A percentile compares a stretch with the other conserved stretches of the same genome.
Evolutionary conservation across 2,888 invertebrate species (phyloP).

Genomic region (Electrophaes corylata): DNA sequence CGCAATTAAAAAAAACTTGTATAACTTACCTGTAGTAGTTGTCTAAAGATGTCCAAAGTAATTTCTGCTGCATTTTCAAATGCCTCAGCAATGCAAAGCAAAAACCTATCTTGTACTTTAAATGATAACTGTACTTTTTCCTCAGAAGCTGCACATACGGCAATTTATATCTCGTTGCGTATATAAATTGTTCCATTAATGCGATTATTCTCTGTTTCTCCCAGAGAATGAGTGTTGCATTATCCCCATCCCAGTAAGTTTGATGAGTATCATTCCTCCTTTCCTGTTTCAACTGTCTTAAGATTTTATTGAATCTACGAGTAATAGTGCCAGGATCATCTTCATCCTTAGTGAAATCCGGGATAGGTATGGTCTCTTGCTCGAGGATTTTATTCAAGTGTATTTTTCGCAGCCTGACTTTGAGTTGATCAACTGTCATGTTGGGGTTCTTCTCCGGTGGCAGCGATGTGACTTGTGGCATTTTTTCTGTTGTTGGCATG

Average conservation of each 20-base stretch:
- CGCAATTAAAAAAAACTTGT: too few species aligned
- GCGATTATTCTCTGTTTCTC: constrained; percentile 33
- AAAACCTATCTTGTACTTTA: constrained; percentile 53
- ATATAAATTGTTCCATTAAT: constrained; percentile 55
- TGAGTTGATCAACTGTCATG: constrained; percentile 4
- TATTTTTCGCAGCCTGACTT: constrained; percentile 26
- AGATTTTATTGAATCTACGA: constrained; percentile 3
- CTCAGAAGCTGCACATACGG: constrained; percentile 46
- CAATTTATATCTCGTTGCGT: constrained; percentile 51
- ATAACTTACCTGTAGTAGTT: neutral
- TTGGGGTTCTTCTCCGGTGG: neutral
- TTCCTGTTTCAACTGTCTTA: neutral
- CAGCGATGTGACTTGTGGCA: neutral
- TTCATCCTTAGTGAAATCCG: constrained; percentile 39
- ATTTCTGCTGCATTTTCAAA: constrained; percentile 46
- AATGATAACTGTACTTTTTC: constrained; percentile 43
- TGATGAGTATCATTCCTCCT: neutral
- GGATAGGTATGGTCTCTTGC: constrained; percentile 19
- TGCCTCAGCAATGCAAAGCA: constrained; percentile 45
- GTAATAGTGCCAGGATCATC: constrained; percentile 44
- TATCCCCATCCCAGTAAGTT: constrained; percentile 10
- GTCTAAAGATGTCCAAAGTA: constrained; percentile 36
- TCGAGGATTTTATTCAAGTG: constrained; percentile 37
- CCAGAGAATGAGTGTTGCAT: neutral
- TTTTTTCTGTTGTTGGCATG: neutral